Evolutionary conservation across 1,140 invertebrate genomes (phyloP).

Genomic region (Chironomus tepperi): DNA sequence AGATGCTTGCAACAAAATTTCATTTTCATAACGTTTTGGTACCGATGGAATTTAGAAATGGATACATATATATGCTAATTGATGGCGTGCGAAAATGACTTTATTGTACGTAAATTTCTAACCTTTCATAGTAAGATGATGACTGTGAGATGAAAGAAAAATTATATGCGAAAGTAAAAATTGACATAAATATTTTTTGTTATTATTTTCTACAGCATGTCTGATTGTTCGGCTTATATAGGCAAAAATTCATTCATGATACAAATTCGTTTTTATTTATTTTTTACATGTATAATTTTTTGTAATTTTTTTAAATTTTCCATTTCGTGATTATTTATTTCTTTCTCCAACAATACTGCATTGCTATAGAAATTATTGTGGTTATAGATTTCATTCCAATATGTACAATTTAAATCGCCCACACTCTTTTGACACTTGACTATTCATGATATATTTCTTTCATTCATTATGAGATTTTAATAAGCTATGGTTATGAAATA

Average conservation of each 20-base stretch:
- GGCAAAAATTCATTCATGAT: background rate
- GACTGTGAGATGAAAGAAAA: background rate
- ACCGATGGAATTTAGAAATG: background rate
- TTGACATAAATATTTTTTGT: background rate
- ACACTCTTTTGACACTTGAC: no score
- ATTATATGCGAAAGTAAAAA: constrained; percentile 14
- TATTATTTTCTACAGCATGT: no score
- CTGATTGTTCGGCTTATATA: background rate
- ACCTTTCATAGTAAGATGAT: no score
- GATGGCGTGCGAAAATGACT: background rate
- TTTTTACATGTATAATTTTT: background rate
- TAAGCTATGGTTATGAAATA: no score
- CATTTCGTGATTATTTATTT: no score
- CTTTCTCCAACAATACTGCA: no score
- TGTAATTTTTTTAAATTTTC: no score
- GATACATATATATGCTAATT: background rate
- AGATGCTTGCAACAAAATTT: background rate
- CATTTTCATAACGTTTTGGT: background rate
- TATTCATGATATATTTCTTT: no score
- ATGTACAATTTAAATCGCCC: no score
- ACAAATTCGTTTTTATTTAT: background rate
- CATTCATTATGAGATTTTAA: no score
- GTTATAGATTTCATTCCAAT: no score
- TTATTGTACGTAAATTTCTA: background rate
- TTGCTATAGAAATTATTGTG: no score